Evolutionary conservation across 2,888 invertebrate species (phyloP), one percentile per base, ranked within the genome.

Genomic region (Tachystola acroxantha): DNA sequence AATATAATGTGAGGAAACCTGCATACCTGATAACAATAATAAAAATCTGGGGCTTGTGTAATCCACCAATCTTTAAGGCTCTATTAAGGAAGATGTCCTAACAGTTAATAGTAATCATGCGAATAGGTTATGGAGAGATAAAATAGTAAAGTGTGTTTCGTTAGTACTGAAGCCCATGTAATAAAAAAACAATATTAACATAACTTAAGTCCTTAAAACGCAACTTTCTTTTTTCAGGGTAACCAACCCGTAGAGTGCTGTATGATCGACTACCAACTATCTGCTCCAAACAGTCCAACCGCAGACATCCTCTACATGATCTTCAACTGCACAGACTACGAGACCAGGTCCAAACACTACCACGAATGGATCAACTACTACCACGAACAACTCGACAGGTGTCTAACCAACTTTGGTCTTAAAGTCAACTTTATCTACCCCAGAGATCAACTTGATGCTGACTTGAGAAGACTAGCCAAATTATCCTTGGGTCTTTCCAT

Each of bases 321-420:
- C n/a, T 42, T 42, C 28, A 45, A 40, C 27, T 45, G 48, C 34
- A 43, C 45, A 1, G 43, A 45, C 27, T 32, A 43, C 34, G 31
- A 40, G 20, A 36, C 40, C 1, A 39, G 45, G 14, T 26, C 19
- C 10, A 9, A 32, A 10, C 32, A 39, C 26, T 39, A 26, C 32
- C 5, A 20, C 3, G 22, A 32, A 5, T 39, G 39, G 39, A 39
- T 39, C 10, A 32, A 39, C 27, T 39, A 35, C 26, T 39, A 39
- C 24, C 32, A 35, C 12, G 10, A 7, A 3, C 10, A 32, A 9
- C 22, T 39, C 3, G 28, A 27, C 3, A 26, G 32, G 7, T 2
- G 3, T 11, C 22, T 39, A 7, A 9, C 12, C 10, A 27, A 39
- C 7, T 39, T 20, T 13, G 32, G 32, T 4, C 24, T 39, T 3